phyloP scores from a whole-genome alignment of 2,113 vertebrate species.

The Pituophis catenifer region DNA sequence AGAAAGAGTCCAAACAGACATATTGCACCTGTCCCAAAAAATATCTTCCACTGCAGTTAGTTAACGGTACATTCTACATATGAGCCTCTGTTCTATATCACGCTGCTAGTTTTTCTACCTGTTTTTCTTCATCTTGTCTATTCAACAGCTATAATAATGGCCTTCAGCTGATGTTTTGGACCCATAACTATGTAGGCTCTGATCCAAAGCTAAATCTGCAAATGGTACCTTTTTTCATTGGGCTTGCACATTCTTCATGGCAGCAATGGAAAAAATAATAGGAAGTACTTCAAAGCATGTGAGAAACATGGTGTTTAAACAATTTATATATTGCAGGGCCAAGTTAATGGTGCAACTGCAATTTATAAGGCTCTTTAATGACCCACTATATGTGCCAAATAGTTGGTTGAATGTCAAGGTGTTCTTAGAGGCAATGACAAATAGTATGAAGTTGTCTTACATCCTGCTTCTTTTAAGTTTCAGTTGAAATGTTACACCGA shows the following conservation, averaged over 20 bases:
- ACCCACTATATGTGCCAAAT: not conserved
- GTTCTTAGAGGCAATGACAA: not conserved
- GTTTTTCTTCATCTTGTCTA: not conserved
- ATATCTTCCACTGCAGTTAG: not conserved
- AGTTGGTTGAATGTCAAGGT: not conserved
- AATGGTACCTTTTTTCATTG: not conserved
- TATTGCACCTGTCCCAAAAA: slow-evolving; percentile 67
- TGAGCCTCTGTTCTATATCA: not conserved
- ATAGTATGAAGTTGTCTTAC: not conserved
- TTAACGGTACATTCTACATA: slow-evolving; percentile 13
- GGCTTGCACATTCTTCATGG: not conserved
- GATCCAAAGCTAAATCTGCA: not conserved
- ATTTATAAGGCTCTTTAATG: not conserved
- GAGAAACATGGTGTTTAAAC: not conserved
- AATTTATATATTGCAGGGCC: not conserved
- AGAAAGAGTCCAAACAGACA: slow-evolving; percentile 47
- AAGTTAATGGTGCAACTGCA: not conserved
- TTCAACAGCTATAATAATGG: not conserved
- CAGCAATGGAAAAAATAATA: not conserved
- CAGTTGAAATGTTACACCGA: not conserved
- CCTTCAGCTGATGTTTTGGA: not conserved
- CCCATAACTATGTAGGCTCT: not conserved
- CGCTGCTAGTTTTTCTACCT: not conserved
- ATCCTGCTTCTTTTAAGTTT: not conserved
- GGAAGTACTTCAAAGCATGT: not conserved